Base-by-base conservation (phyloP, 2,797 vertebrate genomes). In the Arremon brunneinucha region DNA sequence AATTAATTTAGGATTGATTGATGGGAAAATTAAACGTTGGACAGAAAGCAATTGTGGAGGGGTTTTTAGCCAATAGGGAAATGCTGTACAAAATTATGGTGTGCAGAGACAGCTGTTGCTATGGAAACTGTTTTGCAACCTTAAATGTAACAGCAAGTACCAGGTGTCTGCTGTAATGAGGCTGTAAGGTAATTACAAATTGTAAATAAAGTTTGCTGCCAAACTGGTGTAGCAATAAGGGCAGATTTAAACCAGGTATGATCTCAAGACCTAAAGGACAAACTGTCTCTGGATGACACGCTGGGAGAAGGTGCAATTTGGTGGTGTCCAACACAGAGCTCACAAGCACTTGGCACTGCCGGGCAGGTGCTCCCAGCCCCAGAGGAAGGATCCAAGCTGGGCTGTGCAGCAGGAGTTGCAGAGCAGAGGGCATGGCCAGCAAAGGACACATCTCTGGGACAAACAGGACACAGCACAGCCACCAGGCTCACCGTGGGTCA, bases 1-100 rank as follows among this genome's bases (percentile, higher is more conserved):
- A 91, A 94, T 96, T 93, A 95, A 93, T 95, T 94, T 93, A 95
- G 68, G 85, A 83, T 68, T 94, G 95, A 97, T 89, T 78, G 94
- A 94, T 87, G 43, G 46, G 83, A 95, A 93, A 95, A 96, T 91
- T 89, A 94, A 94, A 90, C 56, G 56, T 89, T 74, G 74, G 78
- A 71, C 71, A 92, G 81, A 95, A 92, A 85, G 87, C 35, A 94
- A 87, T 55, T 90, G 78, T 83, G 35, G 28, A 53, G 8, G 7
- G 32, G 53, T 56, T 83, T 80, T 74, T 11, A 85, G 60, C 90
- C 93, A 95, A 90, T 90, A 55, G 57, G 50, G 72, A 82, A 91
- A 78, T 1, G 0, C 30, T 76, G 16, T 20, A 41, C 50, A 78
- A 85, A 94, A 94, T 43, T 14, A 27, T 4, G 53, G 68, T 52